phyloP scores from a whole-genome alignment of 2,888 invertebrate species.

The Eristalis intricaria region DNA sequence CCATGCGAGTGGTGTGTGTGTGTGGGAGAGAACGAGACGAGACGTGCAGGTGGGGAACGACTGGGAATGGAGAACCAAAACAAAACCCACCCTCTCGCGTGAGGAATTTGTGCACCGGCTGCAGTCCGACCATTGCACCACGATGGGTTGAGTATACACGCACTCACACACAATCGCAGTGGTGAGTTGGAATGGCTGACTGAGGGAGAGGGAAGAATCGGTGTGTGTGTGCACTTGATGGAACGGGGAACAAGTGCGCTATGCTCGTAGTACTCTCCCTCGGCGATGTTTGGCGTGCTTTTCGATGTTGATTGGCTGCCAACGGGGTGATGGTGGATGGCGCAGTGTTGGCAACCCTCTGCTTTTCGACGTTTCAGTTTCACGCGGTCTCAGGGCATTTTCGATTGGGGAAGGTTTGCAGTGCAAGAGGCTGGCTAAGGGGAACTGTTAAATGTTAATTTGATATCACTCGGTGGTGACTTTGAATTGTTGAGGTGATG shows the following conservation, averaged over 20 bases:
- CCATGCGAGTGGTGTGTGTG: conserved; percentile 2
- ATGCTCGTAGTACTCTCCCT: background rate
- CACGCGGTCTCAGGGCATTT: background rate
- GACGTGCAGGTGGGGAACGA: conserved; percentile 48
- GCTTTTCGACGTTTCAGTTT: conserved; percentile 25
- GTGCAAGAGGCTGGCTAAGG: background rate
- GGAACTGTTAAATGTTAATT: background rate
- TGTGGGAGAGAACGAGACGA: conserved; percentile 37
- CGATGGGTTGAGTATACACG: background rate
- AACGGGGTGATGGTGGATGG: conserved; percentile 5
- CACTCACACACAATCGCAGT: background rate
- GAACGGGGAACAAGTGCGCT: conserved; percentile 49
- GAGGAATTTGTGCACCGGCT: conserved; percentile 24
- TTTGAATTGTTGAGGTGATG: background rate
- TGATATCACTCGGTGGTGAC: background rate
- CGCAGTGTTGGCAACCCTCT: conserved; percentile 29
- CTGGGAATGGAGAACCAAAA: conserved; percentile 61
- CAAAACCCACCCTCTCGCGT: conserved; percentile 47
- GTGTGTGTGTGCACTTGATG: conserved; percentile 49
- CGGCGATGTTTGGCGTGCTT: conserved; percentile 15
- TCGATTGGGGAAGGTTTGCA: background rate
- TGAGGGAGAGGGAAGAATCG: background rate
- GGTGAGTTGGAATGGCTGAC: conserved; percentile 21
- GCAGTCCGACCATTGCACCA: conserved; percentile 21
- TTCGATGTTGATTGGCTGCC: conserved; percentile 50